Evolutionary conservation across 2,888 invertebrate species (phyloP).

Genomic region (Caenorhabditis sp.): DNA sequence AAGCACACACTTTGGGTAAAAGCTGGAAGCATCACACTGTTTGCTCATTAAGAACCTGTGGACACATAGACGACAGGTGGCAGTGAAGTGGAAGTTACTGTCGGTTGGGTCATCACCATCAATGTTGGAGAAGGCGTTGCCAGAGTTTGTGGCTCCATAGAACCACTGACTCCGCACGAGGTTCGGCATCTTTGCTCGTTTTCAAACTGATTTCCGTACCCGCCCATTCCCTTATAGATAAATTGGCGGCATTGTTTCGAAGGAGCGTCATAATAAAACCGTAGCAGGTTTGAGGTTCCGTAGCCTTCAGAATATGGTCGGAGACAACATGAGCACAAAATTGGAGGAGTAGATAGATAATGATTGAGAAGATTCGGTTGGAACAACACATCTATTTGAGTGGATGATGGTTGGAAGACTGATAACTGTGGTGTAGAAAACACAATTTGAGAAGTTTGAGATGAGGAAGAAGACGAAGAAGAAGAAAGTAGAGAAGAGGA

Average conservation of each 20-base stretch:
- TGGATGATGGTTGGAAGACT: slow-evolving; percentile 48
- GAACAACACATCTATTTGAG: slow-evolving; percentile 65
- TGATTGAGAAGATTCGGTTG: slow-evolving; percentile 60
- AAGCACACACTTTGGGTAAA: slow-evolving; percentile 1
- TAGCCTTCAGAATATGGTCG: slow-evolving; percentile 77
- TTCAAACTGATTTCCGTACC: slow-evolving; percentile 80
- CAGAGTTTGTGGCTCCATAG: slow-evolving; percentile 20
- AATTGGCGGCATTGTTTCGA: slow-evolving; percentile 76
- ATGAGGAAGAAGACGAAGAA: slow-evolving; percentile 29
- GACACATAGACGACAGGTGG: slow-evolving; percentile 42
- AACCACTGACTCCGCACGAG: slow-evolving; percentile 52
- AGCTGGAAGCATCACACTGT: slow-evolving; percentile 20
- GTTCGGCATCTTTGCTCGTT: slow-evolving; percentile 70
- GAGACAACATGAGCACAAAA: slow-evolving; percentile 73
- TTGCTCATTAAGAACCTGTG: slow-evolving; percentile 20
- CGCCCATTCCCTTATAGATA: slow-evolving; percentile 74
- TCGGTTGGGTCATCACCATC: neutral
- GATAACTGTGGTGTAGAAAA: slow-evolving; percentile 48
- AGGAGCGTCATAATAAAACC: slow-evolving; percentile 79
- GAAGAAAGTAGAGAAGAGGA: slow-evolving; percentile 14
- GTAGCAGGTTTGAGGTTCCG: slow-evolving; percentile 71
- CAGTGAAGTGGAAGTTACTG: slow-evolving; percentile 22
- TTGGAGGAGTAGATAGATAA: slow-evolving; percentile 51
- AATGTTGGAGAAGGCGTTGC: slow-evolving; percentile 36
- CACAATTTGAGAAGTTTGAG: slow-evolving; percentile 48